Evolutionary conservation across 2,113 vertebrate species (phyloP), one percentile per base, ranked within the genome.

Genomic region (Cololabis saira): DNA sequence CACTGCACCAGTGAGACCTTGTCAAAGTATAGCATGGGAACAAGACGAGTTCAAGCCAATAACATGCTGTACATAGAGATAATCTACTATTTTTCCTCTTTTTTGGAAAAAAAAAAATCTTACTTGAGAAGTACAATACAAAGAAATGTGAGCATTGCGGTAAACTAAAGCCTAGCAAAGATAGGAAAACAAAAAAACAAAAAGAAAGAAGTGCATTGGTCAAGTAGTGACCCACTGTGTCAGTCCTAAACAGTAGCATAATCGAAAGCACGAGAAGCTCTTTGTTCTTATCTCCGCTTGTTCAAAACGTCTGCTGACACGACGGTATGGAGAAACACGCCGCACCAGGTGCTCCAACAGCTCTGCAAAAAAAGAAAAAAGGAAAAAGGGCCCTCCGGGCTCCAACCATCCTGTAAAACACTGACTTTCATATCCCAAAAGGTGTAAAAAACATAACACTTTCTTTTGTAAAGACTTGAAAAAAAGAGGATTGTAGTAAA

Each of bases 181-280:
- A 58, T 43, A 47, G n/a, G 1, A 41, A 14, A 14, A 21, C 12
- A 12, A 21, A 43, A 18, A 56, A 21, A 56, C 37, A 70, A 16
- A 78, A 67, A 73, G 16, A 69, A 30, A 69, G 80, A 81, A 89
- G 82, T 87, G 86, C 80, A 88, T 78, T 61, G 71, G 76, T 90
- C 83, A 76, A 87, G 83, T 80, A 82, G 67, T 85, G 81, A 68
- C 75, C 68, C 59, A 22, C 67, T 48, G 54, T 74, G 54, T 69
- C 74, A 61, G 62, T 74, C 82, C 58, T 67, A 64, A 42, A 74
- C 41, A 60, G 76, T 66, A 68, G 61, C 61, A 60, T 64, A 57
- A 67, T 53, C 40, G 52, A 59, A 53, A 65, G 78, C 56, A 61
- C 60, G 15, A 49, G 59, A 72, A 70, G 56, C 56, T 51, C 51